Evolutionary conservation across 2,113 vertebrate species (phyloP), one percentile per base, ranked within the genome.

Genomic region (Gnathonemus echidnorhynchus): DNA sequence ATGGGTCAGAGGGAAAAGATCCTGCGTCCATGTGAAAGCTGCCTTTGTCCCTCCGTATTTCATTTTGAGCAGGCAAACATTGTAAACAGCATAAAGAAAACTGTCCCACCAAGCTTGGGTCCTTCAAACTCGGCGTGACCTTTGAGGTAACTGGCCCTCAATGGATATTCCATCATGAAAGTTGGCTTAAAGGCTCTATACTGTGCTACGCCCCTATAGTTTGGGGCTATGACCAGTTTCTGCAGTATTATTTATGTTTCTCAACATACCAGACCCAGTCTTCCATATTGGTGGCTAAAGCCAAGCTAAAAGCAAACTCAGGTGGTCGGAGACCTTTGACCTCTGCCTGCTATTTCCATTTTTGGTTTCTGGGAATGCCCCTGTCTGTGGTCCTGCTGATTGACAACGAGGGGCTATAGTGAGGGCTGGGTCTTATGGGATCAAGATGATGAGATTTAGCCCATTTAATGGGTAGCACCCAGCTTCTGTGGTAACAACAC

Each of bases 21-120:
- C 92, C 91, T 94, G 83, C 91, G 90, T 15, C 52, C 86, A 92
- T 90, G 94, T 95, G 93, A 95, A 96, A 91, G 90, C 85, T 56
- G 49, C 90, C 91, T 92, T 93, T 94, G 91, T 93, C 90, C 87
- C 80, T 90, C 52, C 6, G 74, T 91, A 87, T 95, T 95, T 95
- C 89, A 93, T 94, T 94, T 95, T 93, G 74, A 90, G 94, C 93
- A 92, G 95, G 92, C 91, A 42, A 42, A 39, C 74, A 6, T 5
- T 80, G 31, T 88, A 89, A 46, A 89, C 53, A 92, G 92, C 90
- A 83, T 92, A 92, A 93, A 93, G 92, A 91, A 94, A 94, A 94
- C 93, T 95, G 91, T 87, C 8, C 89, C 46, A 42, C 91, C 88
- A 56, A 83, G 86, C 90, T 89, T 24, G 46, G 50, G 80, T 88